phyloP scores from a whole-genome alignment of 2,113 vertebrate genomes.

The Oxyura jamaicensis region DNA sequence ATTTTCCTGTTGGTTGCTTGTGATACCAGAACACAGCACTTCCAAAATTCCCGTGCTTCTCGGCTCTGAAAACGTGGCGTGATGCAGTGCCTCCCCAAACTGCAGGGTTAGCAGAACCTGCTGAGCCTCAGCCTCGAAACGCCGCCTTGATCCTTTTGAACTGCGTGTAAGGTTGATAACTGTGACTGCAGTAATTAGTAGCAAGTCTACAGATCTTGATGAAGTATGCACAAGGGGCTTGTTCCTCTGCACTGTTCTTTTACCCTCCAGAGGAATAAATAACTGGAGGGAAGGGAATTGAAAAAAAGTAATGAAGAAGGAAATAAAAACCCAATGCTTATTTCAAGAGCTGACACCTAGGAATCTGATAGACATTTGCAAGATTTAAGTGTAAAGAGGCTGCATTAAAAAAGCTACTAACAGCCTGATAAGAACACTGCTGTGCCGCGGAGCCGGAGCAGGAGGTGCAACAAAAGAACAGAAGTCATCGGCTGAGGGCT shows the following conservation, averaged over 20 bases:
- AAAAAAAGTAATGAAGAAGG: not conserved
- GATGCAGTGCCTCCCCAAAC: not conserved
- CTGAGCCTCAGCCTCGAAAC: not conserved
- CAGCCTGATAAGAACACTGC: not conserved
- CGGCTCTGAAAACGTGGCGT: not conserved
- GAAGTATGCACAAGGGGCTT: not conserved
- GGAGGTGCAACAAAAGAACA: not conserved
- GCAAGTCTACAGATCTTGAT: not conserved
- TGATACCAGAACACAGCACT: not conserved
- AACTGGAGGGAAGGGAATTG: not conserved
- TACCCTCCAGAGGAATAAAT: slow-evolving; percentile 23
- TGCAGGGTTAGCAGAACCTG: not conserved
- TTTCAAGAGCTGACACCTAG: not conserved
- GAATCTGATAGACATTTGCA: not conserved
- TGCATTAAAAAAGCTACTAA: not conserved
- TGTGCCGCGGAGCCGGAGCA: not conserved
- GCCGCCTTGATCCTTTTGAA: not conserved
- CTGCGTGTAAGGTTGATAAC: not conserved
- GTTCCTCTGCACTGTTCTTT: not conserved
- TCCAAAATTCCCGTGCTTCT: not conserved
- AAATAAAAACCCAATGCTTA: not conserved
- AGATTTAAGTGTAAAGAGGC: not conserved
- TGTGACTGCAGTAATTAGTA: slow-evolving; percentile 31
- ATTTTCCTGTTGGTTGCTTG: slow-evolving; percentile 63
- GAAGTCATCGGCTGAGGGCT: not conserved